Base-by-base conservation (phyloP, 2,113 vertebrate species). In the Phrynosoma platyrhinos region DNA sequence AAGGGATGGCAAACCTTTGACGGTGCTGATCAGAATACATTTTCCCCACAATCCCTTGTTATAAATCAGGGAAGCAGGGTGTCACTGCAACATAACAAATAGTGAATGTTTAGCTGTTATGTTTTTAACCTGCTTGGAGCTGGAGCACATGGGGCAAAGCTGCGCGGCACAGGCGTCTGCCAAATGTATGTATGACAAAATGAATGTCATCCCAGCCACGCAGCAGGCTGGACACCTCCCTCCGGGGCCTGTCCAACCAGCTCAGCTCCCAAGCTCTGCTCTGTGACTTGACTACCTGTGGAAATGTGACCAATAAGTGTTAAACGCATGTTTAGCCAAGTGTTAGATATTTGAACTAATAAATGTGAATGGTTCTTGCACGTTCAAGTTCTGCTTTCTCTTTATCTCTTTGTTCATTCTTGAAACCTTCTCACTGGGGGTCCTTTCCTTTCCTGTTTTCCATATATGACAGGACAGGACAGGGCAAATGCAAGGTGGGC, bases 321-420 rank as follows among this genome's bases (percentile, higher is more conserved):
- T 98, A 96, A 98, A 97, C 97, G 98, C 98, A 99, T 99, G 98
- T 99, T 98, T 99, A 99, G 98, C 97, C 95, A 98, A 97, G 98
- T 95, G 98, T 99, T 99, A 98, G 94, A 20, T 97, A 98, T 98
- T 98, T 97, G 97, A 98, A 99, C 96, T 98, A 99, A 99, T 99
- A 99, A 99, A 99, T 98, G 98, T 99, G 98, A 99, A 98, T 94
- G 96, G 95, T 98, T 98, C 98, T 98, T 97, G 98, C 98, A 97
- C 36, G 0, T 3, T 55, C 62, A 27, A 47, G 0, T 2, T 68
- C 74, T 88, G 86, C 68, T 71, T 30, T 14, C 72, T 62, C 18
- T 55, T 10, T 21, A 1, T n/a, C 21, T 5, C 0, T 0, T 16
- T 16, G 2, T 14, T 0, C 30, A 1, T 42, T 21, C 30, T 10